Base-by-base conservation (phyloP, 2,797 vertebrate genomes). In the Astyanax mexicanus region DNA sequence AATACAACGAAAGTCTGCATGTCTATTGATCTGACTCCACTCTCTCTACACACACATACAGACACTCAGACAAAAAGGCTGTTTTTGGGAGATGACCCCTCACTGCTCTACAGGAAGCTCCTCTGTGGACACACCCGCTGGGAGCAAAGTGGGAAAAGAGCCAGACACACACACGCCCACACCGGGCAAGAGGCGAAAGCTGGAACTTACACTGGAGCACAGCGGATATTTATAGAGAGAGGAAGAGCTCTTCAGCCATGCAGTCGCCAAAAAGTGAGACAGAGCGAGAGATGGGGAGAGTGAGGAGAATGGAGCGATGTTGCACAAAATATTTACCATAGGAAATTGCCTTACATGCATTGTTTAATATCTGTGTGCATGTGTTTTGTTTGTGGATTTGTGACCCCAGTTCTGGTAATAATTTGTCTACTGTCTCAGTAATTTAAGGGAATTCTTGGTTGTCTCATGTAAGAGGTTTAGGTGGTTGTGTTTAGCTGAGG, bases 81-180 rank as follows among this genome's bases (percentile, higher is more conserved):
- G 9, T 71, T 58, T 71, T 71, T 19, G 69, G 54, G 25, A 71
- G 54, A 71, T 71, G 69, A 60, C 54, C 69, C n/a, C 69, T 35
- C 27, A 15, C 17, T 35, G n/a, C 52, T 58, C 40, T 21, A 15
- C 25, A 71, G 69, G 54, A 71, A 67, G 65, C 51, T 68, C 27
- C 65, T 32, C 17, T 68, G 65, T 68, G 65, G 69, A 71, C 40
- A 19, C 38, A 35, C 69, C 54, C 69, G 11, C 40, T 45, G 54
- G 40, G 54, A 58, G 54, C 4, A 45, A 71, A 60, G 52, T 60
- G 54, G 54, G 54, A 58, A 58, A 58, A 45, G 40, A 71, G 69
- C 38, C 69, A 45, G 40, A 32, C 54, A 9, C 35, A 47, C 38
- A 45, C 13, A 52, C 40, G 40, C 54, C 69, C 25, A 58, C 54